Evolutionary conservation across 1,140 invertebrate genomes (phyloP), one percentile per base, ranked within the genome.

Genomic region (Telenomus remus): DNA sequence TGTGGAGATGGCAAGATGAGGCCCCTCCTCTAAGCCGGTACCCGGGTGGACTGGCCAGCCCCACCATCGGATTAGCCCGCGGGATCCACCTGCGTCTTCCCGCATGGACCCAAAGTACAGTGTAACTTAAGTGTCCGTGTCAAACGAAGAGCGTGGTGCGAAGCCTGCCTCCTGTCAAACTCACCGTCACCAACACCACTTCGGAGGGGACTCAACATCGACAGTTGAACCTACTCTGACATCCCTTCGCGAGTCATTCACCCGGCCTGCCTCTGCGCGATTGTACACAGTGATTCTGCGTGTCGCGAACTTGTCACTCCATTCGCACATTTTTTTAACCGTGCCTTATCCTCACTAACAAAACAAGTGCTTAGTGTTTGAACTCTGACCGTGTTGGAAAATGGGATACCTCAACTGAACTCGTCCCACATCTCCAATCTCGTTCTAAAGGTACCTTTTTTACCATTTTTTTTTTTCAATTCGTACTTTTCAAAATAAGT

Each of bases 91-190:
- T 86, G 85, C 83, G 73, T 81, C 74, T 69, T 78, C 3, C 19
- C 59, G 79, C 77, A 82, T 85, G 84, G 84, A 85, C 81, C 80
- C 79, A 54, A 81, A 81, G 74, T 78, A 81, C 82, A 86, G 82
- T 74, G 56, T 42, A 37, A 61, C 71, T 56, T 44, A 66, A 66
- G 61, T 60, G 49, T 73, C 44, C 61, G 60, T 83, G 69, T 79
- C 79, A 77, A 83, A 56, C 57, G 51, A 56, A 61, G 50, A 63
- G 33, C 76, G 71, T 42, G 39, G 44, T 33, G 57, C 51, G 56
- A 60, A 54, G 57, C 54, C 71, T 69, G 77, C 55, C 77, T 72
- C 64, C 57, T 66, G 59, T 72, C 77, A 69, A 74, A 79, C 72
- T 79, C 59, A 37, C 42, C 34, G 33, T 48, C 60, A 27, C 48